Base-by-base conservation (phyloP, 2,888 invertebrate genomes). In the Listrodromus nycthemerus region DNA sequence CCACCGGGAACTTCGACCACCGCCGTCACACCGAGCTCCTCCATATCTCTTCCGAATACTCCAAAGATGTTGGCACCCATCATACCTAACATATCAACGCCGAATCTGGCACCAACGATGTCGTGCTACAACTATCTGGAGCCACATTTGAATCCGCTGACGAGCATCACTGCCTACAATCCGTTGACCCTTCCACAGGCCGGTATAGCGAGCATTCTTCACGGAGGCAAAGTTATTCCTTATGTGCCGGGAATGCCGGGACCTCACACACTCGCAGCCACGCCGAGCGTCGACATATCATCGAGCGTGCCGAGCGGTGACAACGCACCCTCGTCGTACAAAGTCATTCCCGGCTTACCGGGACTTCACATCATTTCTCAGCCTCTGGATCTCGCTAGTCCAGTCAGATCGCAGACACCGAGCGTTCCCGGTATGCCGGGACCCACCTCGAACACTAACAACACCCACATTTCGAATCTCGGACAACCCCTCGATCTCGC, bases 201-300 rank as follows among this genome's bases (percentile, higher is more conserved):
- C 85, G 95, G 95, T 13, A 94, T 96, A 61, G 94, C 95, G n/a
- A 95, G 95, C 37, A 96, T 96, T 85, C 92, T 96, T 65, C 96
- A 96, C 87, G 95, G 95, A 19, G 97, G 96, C 27, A 97, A 97
- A 92, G 94, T 96, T n/a, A 96, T 98, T 90, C 96, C 97, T 0
- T 96, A 97, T 92, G 97, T 98, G 13, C 97, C 97, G 6, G 98
- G 97, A 16, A 98, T 98, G 93, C 97, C 98, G 0, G 97, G 97
- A 10, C 98, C 97, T 2, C 96, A 96, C 87, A 95, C 95, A 45
- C 92, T 96, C 33, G 85, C 91, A 8, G 93, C 94, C 30, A 91
- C 94, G 61, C 95, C 89, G 19, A 74, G 89, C 21, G 88, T 90
- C 86, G 91, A 91, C 89, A 91, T 92, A 90, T 91, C 92, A n/a